Conservation (phyloP, 2,797 vertebrate genomes). For the Myotis daubentonii region DNA sequence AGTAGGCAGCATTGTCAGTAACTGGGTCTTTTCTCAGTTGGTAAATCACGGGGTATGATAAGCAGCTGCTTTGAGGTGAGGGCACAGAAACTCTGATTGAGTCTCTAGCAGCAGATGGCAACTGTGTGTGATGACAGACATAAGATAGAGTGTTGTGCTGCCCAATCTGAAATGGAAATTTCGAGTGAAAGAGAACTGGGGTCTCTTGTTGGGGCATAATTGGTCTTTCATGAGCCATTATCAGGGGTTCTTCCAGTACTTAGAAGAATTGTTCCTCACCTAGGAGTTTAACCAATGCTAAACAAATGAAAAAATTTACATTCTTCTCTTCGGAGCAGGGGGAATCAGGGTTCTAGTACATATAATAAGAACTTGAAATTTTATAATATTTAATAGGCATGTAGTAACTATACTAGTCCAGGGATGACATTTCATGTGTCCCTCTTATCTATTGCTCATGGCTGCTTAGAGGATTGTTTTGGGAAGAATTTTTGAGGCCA, state of each 20-base stretch:
- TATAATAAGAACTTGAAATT: background rate
- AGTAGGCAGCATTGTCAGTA: background rate
- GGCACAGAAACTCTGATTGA: background rate
- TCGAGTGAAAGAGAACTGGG: background rate
- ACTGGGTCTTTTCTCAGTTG: background rate
- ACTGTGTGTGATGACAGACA: background rate
- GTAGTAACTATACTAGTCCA: background rate
- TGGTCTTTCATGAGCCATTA: background rate
- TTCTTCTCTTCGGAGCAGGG: background rate
- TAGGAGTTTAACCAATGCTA: background rate
- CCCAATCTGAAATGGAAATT: background rate
- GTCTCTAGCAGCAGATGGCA: constrained; percentile 38
- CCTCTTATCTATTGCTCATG: background rate
- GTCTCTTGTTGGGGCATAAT: background rate
- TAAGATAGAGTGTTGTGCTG: background rate
- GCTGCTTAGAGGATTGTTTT: background rate
- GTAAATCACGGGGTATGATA: constrained; percentile 32
- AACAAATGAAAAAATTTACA: background rate
- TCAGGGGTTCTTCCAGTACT: background rate
- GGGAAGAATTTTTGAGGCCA: background rate
- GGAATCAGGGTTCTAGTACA: background rate
- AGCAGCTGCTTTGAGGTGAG: constrained; percentile 59
- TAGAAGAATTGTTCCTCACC: background rate
- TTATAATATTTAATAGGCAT: background rate
- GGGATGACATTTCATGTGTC: background rate